phyloP scores from a whole-genome alignment of 2,797 vertebrate species.

The Gadopsis bispinosus region DNA sequence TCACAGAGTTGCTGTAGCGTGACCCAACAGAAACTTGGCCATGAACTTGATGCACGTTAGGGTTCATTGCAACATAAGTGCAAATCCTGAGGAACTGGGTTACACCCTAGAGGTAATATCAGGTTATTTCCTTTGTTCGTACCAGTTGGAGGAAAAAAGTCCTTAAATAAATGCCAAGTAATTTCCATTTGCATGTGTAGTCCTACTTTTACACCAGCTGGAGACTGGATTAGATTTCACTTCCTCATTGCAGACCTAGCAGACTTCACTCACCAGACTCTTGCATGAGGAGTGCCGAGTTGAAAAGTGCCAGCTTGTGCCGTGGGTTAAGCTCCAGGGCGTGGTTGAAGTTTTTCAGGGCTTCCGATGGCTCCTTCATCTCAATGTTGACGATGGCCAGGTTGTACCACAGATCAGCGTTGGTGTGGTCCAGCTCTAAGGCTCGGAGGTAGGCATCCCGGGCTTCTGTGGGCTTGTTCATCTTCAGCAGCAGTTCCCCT shows the following conservation, averaged over 20 bases:
- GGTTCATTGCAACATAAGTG: conserved; percentile 13
- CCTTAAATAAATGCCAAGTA: background rate
- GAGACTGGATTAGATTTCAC: background rate
- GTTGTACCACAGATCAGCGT: conserved; percentile 99
- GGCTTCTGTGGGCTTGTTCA: conserved; percentile 96
- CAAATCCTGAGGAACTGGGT: background rate
- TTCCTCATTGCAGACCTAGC: background rate
- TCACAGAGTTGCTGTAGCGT: background rate
- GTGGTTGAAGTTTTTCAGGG: conserved; percentile 94
- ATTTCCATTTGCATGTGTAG: background rate
- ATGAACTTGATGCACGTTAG: background rate
- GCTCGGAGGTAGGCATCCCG: conserved; percentile 95
- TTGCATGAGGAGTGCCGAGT: conserved; percentile 97
- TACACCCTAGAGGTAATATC: conserved; percentile 51
- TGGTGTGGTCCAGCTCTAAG: conserved; percentile 92
- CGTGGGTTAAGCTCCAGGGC: conserved; percentile 92
- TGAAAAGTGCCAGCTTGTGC: conserved; percentile 96
- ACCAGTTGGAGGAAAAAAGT: background rate
- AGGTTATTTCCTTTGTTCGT: conserved; percentile 31
- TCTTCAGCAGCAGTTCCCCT: conserved; percentile 97
- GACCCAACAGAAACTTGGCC: conserved; percentile 55
- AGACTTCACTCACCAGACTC: conserved; percentile 91
- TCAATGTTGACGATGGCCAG: conserved; percentile 98
- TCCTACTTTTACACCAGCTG: background rate
- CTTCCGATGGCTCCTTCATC: conserved; percentile 95